A percentile compares a stretch with the other conserved stretches of the same genome.
phyloP scores from a whole-genome alignment of 2,888 invertebrate genomes.

The Balanococcus diminutus region DNA sequence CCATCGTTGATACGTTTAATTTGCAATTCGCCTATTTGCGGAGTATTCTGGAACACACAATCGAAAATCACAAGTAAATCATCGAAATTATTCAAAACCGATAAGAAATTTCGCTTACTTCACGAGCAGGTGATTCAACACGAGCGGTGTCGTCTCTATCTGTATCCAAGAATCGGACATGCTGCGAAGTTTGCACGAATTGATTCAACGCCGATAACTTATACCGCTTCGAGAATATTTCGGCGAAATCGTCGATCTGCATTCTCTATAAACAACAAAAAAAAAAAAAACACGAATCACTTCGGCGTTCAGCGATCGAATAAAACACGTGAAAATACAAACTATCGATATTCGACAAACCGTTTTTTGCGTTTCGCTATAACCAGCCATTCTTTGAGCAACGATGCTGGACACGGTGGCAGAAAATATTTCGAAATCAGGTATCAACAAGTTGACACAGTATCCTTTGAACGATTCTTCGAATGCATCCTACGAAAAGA shows the following conservation, averaged over 20 bases:
- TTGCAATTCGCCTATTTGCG: not conserved
- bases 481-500: not conserved
- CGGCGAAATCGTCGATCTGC: not conserved
- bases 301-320: no score
- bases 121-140: not conserved
- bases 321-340: no score
- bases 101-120: not conserved
- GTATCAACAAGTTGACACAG: not conserved
- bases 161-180: not conserved
- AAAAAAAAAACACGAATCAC: not conserved
- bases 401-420: no score
- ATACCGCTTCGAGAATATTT: not conserved
- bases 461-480: not conserved
- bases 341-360: not conserved
- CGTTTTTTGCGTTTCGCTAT: not conserved
- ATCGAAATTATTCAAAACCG: not conserved
- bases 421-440: not conserved
- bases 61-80: not conserved
- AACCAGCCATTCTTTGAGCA: not conserved
- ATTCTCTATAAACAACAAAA: not conserved
- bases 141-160: not conserved
- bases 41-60: not conserved
- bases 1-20: not conserved
- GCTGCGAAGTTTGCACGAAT: not conserved
- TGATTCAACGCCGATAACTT: not conserved